Conservation (phyloP, 2,113 vertebrate genomes). For the Heptranchias perlo region DNA sequence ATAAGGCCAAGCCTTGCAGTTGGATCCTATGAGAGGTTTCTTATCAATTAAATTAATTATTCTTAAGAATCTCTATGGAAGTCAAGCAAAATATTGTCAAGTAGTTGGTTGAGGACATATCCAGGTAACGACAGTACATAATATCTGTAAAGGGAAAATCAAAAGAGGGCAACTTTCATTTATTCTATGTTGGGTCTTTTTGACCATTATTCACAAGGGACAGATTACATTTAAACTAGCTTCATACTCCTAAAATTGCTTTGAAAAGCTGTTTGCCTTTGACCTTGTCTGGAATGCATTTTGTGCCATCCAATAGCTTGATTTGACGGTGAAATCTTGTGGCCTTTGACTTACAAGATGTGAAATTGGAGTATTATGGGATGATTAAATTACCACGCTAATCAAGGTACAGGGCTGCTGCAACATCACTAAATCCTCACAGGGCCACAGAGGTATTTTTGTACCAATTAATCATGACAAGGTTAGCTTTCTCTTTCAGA, state of each 20-base stretch:
- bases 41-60: not conserved
- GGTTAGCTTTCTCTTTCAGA: conserved; percentile 17
- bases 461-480: conserved; percentile 35
- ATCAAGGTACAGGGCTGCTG: conserved; percentile 22
- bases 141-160: not conserved
- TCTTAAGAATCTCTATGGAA: not conserved
- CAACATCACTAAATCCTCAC: conserved; percentile 18
- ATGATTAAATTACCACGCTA: conserved; percentile 35
- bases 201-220: conserved; percentile 28
- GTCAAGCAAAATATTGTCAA: not conserved
- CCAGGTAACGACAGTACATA: too few species aligned
- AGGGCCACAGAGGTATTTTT: not conserved
- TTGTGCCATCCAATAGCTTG: conserved; percentile 26
- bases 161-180: conserved; percentile 7
- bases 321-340: not conserved
- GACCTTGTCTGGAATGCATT: conserved; percentile 33
- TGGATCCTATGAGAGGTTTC: not conserved
- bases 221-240: conserved; percentile 29
- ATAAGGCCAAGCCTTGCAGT: not conserved
- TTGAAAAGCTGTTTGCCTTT: conserved; percentile 8
- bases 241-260: conserved; percentile 7
- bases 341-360: conserved; percentile 37
- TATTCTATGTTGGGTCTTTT: not conserved
- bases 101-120: not conserved
- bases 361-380: conserved; percentile 33